Evolutionary conservation across 2,113 vertebrate species (phyloP), one percentile per base, ranked within the genome.

Genomic region (Pithys albifrons): DNA sequence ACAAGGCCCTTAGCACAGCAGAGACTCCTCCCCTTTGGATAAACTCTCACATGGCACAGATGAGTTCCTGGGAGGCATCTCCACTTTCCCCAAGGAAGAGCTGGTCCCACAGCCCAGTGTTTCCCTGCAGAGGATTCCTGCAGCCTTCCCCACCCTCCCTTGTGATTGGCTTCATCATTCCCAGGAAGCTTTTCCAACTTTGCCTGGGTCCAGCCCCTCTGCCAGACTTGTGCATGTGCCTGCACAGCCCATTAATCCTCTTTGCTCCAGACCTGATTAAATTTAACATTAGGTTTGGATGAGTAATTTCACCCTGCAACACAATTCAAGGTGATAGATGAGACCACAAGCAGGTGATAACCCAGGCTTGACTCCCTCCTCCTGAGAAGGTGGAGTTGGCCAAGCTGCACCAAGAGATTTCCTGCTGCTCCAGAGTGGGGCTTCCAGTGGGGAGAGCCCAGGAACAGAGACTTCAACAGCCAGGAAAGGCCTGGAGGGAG

Each of bases 251-350:
- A 97, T 97, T 97, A 97, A 97, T 97, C 94, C 94, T 96, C 91
- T 84, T 61, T 88, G 91, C 91, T 91, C 90, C 89, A 61, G 94
- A 73, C 95, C 16, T 89, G 95, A 97, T 94, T 97, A 95, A 95
- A 96, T 97, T 97, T 97, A 96, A 94, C 95, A 96, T 97, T 97
- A 97, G 96, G 74, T 82, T 92, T 81, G 95, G 95, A 96, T 97
- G 97, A 96, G 96, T 97, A 96, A 97, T 97, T 97, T 95, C 96
- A 96, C 86, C 95, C 94, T 73, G 93, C 89, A 72, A 93, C 90
- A 89, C 97, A 93, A 91, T 82, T 97, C 96, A 95, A 92, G 88
- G 96, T 94, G 96, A 97, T 96, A 93, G 95, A 97, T 96, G 96
- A 95, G 95, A 74, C 81, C 65, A 67, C 43, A 33, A 66, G 93